Conservation (phyloP, 37 sponge, comb jelly and placozoan genomes). For the Bolinopsis microptera region DNA sequence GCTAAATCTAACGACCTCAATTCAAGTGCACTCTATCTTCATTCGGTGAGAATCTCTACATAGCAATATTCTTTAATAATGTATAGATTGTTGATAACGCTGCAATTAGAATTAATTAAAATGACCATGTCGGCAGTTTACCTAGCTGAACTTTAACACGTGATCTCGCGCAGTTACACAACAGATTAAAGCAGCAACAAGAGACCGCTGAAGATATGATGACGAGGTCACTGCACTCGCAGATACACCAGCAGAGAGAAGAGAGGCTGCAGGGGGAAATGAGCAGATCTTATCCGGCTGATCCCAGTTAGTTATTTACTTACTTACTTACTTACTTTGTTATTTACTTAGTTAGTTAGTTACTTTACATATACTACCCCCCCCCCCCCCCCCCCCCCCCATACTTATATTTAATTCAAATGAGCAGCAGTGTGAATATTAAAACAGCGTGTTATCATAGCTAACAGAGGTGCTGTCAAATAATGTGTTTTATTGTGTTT, state of each 20-base stretch:
- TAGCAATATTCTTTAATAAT: neutral
- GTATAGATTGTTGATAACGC: neutral
- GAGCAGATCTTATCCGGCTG: constrained; percentile 40
- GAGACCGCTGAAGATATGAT: constrained; percentile 47
- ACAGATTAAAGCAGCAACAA: constrained; percentile 51
- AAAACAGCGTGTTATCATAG: no score
- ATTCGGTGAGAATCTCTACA: neutral
- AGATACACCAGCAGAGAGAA: neutral
- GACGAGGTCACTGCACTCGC: constrained; percentile 33
- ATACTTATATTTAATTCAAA: no score
- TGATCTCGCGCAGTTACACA: constrained; percentile 30
- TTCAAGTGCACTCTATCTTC: constrained; percentile 55
- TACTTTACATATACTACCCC: no score
- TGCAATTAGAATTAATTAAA: no score
- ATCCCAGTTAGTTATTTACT: neutral
- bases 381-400: no score
- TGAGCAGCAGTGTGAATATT: no score
- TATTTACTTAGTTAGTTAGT: no score
- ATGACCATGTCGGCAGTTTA: no score
- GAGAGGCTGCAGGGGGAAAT: neutral
- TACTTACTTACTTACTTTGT: no score
- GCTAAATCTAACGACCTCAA: constrained; percentile 17
- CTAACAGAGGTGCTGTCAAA: no score
- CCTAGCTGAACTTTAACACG: no score
- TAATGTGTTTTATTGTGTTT: no score